phyloP scores from a whole-genome alignment of 2,797 vertebrate genomes.

The Aeoliscus strigatus region DNA sequence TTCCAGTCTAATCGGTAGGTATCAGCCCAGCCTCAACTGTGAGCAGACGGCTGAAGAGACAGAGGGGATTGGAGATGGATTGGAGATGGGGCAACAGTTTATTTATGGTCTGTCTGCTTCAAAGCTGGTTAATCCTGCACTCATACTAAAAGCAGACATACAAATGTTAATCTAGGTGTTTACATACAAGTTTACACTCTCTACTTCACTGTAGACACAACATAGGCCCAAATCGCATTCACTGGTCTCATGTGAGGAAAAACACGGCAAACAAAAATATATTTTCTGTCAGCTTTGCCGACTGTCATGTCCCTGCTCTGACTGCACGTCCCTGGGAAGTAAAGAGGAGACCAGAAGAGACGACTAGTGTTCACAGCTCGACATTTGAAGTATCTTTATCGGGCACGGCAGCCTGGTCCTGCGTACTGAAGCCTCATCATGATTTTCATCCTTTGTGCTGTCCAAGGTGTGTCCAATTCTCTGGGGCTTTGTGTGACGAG shows the following conservation, averaged over 20 bases:
- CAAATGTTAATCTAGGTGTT: constrained; percentile 60
- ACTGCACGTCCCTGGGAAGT: constrained; percentile 58
- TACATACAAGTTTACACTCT: constrained; percentile 42
- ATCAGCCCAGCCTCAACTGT: constrained; percentile 30
- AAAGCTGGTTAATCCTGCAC: constrained; percentile 56
- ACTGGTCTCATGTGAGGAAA: constrained; percentile 22
- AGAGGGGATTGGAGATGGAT: no score
- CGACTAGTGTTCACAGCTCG: constrained; percentile 66
- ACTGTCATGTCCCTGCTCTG: constrained; percentile 18
- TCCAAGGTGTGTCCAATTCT: constrained; percentile 83
- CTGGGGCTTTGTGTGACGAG: constrained; percentile 70
- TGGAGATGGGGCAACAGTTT: constrained; percentile 46
- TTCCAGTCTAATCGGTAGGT: constrained; percentile 23
- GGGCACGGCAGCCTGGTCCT: constrained; percentile 72
- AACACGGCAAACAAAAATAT: constrained; percentile 40
- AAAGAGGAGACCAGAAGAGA: constrained; percentile 62
- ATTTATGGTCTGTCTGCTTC: constrained; percentile 53
- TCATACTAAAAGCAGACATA: constrained; percentile 45
- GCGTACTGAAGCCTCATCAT: constrained; percentile 72
- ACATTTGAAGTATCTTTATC: constrained; percentile 82
- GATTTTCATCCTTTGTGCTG: constrained; percentile 80
- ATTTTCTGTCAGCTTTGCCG: constrained; percentile 34
- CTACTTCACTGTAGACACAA: constrained; percentile 35
- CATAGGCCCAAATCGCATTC: constrained; percentile 32
- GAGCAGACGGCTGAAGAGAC: constrained; percentile 43